Base-by-base conservation (phyloP, 2,888 invertebrate genomes). In the Orthonychiurus folsomi region DNA sequence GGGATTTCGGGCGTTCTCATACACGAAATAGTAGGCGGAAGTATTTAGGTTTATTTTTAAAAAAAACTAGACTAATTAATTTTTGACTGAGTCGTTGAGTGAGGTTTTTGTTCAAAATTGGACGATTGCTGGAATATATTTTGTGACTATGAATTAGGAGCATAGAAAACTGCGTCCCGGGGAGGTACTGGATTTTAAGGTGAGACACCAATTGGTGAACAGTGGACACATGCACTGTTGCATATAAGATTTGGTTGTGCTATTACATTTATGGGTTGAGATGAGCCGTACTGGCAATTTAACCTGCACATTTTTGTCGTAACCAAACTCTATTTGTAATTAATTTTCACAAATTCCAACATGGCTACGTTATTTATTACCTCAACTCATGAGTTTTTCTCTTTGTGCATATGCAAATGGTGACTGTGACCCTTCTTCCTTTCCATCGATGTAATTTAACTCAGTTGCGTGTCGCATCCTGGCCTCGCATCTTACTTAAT, bases 141-240 rank as follows among this genome's bases (percentile, higher is more conserved):
- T 58, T 68, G 60, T 48, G 25, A 24, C 48, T 70, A 69, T 68
- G 72, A 76, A 80, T 78, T 84, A 85, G 89, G 88, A 88, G 82
- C 84, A 87, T 86, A 88, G 86, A 81, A 89, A 90, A 86, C 88
- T 92, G 80, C 89, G 92, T 76, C 92, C 92, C 75, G 92, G 92
- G 80, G 92, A 92, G 85, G 88, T 93, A 80, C 80, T 89, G 82
- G 89, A 92, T 79, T 89, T 87, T 84, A 89, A 90, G 92, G 92
- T 93, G 88, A 89, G 77, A 65, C 37, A n/a, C 15, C 37, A 37
- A 37, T n/a, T n/a, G n/a, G n/a, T n/a, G n/a, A n/a, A n/a, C n/a
- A n/a, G n/a, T n/a, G n/a, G n/a, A n/a, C n/a, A n/a, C n/a, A n/a
- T n/a, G n/a, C n/a, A n/a, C n/a, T 15, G 9, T 37, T 37, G 37